Conservation (phyloP, 1,140 invertebrate species). For the Lysiphlebus fabarum region DNA sequence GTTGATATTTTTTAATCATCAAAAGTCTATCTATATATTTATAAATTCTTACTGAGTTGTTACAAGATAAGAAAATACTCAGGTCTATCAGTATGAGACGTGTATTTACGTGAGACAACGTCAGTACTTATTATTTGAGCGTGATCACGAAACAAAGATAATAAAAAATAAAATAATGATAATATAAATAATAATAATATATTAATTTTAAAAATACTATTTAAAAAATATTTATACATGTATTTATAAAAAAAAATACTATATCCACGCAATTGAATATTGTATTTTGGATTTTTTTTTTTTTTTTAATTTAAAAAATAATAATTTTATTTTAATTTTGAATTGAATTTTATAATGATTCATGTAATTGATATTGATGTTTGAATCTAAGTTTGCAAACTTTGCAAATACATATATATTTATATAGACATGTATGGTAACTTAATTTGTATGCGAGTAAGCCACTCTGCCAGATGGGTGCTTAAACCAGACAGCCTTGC, state of each 20-base stretch:
- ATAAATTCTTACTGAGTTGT: neutral
- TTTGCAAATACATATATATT: neutral
- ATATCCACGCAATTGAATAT: neutral
- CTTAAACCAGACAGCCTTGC: conserved; percentile 48
- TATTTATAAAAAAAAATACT: neutral
- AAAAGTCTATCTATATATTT: neutral
- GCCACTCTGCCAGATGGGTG: conserved; percentile 49
- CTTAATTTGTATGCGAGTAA: conserved; percentile 53
- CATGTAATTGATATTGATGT: neutral
- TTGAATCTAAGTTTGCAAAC: neutral
- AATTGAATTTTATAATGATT: too few species aligned
- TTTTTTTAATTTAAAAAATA: too few species aligned
- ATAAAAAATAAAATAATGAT: neutral
- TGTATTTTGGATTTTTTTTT: too few species aligned
- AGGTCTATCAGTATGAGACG: conserved; percentile 17
- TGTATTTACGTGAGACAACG: conserved; percentile 18
- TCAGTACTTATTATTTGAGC: neutral
- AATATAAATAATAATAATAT: neutral
- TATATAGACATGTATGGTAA: conserved; percentile 31
- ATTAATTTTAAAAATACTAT: too few species aligned
- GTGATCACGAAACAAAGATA: neutral
- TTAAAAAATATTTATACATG: neutral
- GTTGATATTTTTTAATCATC: neutral
- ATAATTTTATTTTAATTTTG: too few species aligned
- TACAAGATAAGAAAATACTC: conserved; percentile 10